Conservation (phyloP, 2,797 vertebrate species). For the Arnoldichthys spilopterus region DNA sequence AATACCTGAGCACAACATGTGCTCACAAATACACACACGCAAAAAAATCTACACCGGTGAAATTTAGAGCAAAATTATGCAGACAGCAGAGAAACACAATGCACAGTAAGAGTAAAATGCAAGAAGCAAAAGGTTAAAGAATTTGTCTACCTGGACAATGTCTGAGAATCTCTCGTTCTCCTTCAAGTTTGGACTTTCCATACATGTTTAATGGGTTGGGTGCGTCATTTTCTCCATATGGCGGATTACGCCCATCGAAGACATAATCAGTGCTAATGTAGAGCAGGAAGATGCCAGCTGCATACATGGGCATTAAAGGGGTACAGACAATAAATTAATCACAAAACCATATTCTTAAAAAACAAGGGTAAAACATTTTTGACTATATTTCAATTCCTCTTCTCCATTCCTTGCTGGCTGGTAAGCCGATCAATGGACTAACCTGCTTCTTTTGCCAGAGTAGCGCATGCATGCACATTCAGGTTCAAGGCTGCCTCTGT, state of each 20-base stretch:
- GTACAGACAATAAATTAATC: neutral
- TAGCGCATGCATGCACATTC: conserved; percentile 89
- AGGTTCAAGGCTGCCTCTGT: conserved; percentile 88
- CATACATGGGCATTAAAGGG: neutral
- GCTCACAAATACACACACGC: too few species aligned
- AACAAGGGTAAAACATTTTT: neutral
- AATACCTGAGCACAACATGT: too few species aligned
- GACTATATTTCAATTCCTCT: neutral
- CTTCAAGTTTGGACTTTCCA: conserved; percentile 93
- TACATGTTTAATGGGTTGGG: conserved; percentile 92
- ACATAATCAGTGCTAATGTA: conserved; percentile 97
- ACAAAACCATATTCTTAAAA: too few species aligned
- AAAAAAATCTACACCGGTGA: too few species aligned
- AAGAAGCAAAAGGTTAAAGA: neutral
- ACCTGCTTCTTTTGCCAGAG: conserved; percentile 93
- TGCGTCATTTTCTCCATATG: conserved; percentile 89
- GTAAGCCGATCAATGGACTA: conserved; percentile 45
- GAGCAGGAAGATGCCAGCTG: conserved; percentile 85
- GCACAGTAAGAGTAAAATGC: neutral
- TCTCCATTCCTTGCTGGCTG: neutral
- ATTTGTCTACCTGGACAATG: conserved; percentile 86
- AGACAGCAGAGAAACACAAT: neutral
- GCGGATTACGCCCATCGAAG: conserved; percentile 92
- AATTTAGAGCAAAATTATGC: neutral
- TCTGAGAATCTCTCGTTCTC: conserved; percentile 86